Evolutionary conservation across 1,140 invertebrate species (phyloP), one percentile per base, ranked within the genome.

Genomic region (Dinothrombium tinctorium): DNA sequence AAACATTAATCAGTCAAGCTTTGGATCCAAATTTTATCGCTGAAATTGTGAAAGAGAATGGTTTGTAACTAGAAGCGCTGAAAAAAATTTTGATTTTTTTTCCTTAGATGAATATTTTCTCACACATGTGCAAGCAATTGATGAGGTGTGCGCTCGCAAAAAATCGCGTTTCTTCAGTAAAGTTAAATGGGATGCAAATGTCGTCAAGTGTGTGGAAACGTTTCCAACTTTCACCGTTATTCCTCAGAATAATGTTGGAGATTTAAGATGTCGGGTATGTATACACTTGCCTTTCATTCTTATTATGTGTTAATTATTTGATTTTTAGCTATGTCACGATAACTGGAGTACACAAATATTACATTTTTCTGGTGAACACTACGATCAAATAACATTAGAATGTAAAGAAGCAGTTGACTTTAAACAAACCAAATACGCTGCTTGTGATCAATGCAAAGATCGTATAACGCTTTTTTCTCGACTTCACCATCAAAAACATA

Each of bases 11-110:
- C 50, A 83, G 79, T 2, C 79, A 83, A 60, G 77, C 76, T 1
- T 60, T 86, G 35, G 79, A 86, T 62, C 74, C 77, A 3, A 82
- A 80, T 60, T 86, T 86, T 54, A 62, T 83, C 1, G 72, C 69
- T 12, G 80, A 84, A 65, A 83, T 86, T 56, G 76, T 78, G 49
- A 74, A 78, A 56, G 79, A 83, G 55, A 74, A 80, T 69, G 79
- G 78, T 82, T 64, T 39, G 19, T 17, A 20, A 23, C 15, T n/a
- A 3, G 9, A 11, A 21, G 36, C 12, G 14, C n/a, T n/a, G n/a
- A n/a, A n/a, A n/a, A n/a, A n/a, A n/a, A n/a, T n/a, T n/a, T n/a
- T n/a, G n/a, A n/a, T 29, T 44, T 47, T 47, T 49, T 44, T 45
- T 49, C 64, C 63, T 7, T 56, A 82, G 79, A 84, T 56, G 77